These are phyloP conservation scores for Picus viridis DNA, from an alignment of 2,797 vertebrate species.

Conservation along the genomic window DNA sequence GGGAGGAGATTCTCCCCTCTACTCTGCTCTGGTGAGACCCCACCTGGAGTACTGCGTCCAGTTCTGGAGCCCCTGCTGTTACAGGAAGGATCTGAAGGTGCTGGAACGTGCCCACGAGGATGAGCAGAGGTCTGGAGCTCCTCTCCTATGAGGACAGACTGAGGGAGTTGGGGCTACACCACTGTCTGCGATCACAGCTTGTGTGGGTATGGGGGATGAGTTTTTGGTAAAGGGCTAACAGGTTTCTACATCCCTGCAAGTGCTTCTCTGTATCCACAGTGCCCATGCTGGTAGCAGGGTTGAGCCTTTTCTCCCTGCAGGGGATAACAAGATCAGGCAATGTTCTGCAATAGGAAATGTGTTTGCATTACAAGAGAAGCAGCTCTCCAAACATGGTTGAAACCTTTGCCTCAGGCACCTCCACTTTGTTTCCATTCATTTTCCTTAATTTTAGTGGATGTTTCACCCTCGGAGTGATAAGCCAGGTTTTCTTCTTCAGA, in stretches of 20 bases:
- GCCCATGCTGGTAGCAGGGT: background rate
- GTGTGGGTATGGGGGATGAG: too few species aligned
- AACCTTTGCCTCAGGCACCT: constrained; percentile 35
- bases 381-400: background rate
- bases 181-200: too few species aligned
- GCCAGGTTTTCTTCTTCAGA: background rate
- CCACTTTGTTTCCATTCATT: constrained; percentile 37
- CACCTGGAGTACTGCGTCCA: too few species aligned
- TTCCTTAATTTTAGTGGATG: constrained; percentile 34
- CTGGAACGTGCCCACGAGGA: too few species aligned
- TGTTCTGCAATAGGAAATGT: background rate
- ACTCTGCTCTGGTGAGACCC: too few species aligned
- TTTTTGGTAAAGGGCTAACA: too few species aligned
- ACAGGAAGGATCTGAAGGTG: too few species aligned
- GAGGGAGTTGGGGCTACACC: too few species aligned
- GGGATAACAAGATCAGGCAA: background rate
- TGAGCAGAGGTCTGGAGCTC: too few species aligned
- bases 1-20: too few species aligned
- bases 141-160: too few species aligned
- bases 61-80: too few species aligned
- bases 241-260: background rate
- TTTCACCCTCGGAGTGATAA: constrained; percentile 30
- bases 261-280: background rate
- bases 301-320: background rate
- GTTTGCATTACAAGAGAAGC: background rate